phyloP scores from a whole-genome alignment of 2,888 invertebrate species.

The Corbicula japonica region DNA sequence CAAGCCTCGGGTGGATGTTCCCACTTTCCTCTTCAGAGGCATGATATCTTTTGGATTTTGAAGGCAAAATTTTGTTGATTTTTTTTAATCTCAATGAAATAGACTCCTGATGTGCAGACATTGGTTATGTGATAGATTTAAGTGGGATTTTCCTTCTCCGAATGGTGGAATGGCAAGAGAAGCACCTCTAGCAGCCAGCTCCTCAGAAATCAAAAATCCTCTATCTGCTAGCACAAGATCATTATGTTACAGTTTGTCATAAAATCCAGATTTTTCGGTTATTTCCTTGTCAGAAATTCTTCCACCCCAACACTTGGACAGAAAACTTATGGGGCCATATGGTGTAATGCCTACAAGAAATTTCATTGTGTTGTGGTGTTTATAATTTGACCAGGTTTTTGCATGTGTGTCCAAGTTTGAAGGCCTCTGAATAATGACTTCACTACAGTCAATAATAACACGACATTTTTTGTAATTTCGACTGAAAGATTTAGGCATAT shows the following conservation, averaged over 20 bases:
- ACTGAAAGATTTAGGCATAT: constrained; percentile 19
- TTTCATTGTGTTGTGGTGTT: constrained; percentile 34
- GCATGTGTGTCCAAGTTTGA: constrained; percentile 20
- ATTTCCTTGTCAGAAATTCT: not conserved
- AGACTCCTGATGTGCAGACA: no score
- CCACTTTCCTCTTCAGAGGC: no score
- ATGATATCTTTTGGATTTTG: no score
- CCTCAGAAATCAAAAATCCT: constrained; percentile 10
- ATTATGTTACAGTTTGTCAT: not conserved
- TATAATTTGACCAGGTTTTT: constrained; percentile 25
- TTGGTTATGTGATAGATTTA: no score
- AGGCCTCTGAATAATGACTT: constrained; percentile 36
- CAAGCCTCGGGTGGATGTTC: no score
- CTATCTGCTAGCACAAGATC: not conserved
- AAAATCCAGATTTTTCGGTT: constrained; percentile 1
- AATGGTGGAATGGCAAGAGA: not conserved
- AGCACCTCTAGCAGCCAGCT: not conserved
- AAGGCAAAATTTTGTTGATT: no score
- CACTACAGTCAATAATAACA: constrained; percentile 39
- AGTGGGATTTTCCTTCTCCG: not conserved
- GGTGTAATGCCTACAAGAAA: constrained; percentile 29
- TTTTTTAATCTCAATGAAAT: no score
- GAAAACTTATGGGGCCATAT: constrained; percentile 24
- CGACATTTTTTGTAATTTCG: constrained; percentile 13
- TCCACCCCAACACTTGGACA: constrained; percentile 21